A percentile compares a stretch with the other conserved stretches of the same genome.
Evolutionary conservation across 1,140 invertebrate species (phyloP).

Genomic region (Zaprionus nigranus): DNA sequence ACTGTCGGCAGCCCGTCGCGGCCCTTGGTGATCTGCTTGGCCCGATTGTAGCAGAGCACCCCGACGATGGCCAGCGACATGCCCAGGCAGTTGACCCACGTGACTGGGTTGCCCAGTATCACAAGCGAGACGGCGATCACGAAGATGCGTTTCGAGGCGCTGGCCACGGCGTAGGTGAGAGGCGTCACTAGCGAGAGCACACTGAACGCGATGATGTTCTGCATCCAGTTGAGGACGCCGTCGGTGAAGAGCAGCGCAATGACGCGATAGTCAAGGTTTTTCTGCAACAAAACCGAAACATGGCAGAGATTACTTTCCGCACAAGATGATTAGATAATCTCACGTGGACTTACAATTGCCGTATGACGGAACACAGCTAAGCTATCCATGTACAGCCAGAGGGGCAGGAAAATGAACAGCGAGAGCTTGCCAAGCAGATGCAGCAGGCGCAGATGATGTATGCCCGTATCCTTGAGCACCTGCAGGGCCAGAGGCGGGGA

Average conservation of each 20-base stretch:
- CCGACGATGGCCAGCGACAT: constrained; percentile 96
- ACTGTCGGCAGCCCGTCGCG: constrained; percentile 55
- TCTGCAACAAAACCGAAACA: constrained; percentile 68
- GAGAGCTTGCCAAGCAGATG: constrained; percentile 92
- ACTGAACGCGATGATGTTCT: constrained; percentile 97
- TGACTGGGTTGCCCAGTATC: constrained; percentile 96
- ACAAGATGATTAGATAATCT: not conserved
- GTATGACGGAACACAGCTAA: constrained; percentile 88
- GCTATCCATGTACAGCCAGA: constrained; percentile 93
- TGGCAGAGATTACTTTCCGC: not conserved
- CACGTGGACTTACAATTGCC: constrained; percentile 67
- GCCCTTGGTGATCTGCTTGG: constrained; percentile 70
- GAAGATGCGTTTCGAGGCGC: constrained; percentile 97
- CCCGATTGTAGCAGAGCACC: constrained; percentile 94
- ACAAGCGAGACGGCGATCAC: constrained; percentile 96
- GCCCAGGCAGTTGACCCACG: constrained; percentile 93
- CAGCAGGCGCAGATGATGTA: constrained; percentile 95
- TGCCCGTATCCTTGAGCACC: constrained; percentile 93
- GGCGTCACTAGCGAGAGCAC: constrained; percentile 95
- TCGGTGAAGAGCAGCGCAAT: constrained; percentile 90
- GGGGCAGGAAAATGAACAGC: constrained; percentile 93
- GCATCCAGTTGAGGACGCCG: constrained; percentile 96
- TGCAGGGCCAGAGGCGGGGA: constrained; percentile 72
- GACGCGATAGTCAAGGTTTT: constrained; percentile 85
- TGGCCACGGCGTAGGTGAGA: constrained; percentile 97